Evolutionary conservation across 2,888 invertebrate species (phyloP).

Genomic region (Erynnis tages): DNA sequence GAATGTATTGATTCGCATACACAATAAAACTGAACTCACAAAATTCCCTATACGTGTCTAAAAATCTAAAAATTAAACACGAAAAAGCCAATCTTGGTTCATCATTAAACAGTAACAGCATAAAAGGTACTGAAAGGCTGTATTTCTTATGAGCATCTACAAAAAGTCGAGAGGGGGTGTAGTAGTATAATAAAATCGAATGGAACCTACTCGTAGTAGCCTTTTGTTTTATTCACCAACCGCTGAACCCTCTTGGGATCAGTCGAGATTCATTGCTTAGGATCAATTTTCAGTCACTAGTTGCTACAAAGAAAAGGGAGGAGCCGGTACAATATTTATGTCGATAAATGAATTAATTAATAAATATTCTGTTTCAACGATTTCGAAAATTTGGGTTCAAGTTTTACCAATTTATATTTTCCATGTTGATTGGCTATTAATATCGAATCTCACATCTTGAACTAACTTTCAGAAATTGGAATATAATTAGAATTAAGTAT

Average conservation of each 20-base stretch:
- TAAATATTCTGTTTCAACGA: too few species aligned
- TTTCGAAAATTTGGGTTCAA: too few species aligned
- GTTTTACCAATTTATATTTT: too few species aligned
- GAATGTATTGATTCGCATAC: too few species aligned
- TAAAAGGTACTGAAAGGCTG: slow-evolving; percentile 5
- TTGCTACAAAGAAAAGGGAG: slow-evolving; percentile 18
- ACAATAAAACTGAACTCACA: too few species aligned
- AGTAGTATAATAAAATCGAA: slow-evolving; percentile 26
- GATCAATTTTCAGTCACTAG: slow-evolving; percentile 28
- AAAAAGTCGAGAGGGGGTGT: slow-evolving; percentile 17
- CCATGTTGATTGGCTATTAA: too few species aligned
- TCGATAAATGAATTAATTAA: slow-evolving; percentile 14
- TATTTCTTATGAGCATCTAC: slow-evolving; percentile 8
- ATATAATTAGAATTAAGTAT: too few species aligned
- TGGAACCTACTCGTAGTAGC: slow-evolving; percentile 12
- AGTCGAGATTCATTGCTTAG: slow-evolving; percentile 27
- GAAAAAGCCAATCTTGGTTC: not conserved
- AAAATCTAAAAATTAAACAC: not conserved
- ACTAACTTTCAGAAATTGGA: too few species aligned
- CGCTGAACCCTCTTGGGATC: slow-evolving; percentile 27
- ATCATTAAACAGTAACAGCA: slow-evolving; percentile 2
- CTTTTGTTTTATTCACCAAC: slow-evolving; percentile 28
- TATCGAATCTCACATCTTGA: too few species aligned
- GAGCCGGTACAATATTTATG: slow-evolving; percentile 3
- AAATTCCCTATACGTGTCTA: too few species aligned